phyloP scores from a whole-genome alignment of 2,797 vertebrate genomes.

The Carcharodon carcharias region DNA sequence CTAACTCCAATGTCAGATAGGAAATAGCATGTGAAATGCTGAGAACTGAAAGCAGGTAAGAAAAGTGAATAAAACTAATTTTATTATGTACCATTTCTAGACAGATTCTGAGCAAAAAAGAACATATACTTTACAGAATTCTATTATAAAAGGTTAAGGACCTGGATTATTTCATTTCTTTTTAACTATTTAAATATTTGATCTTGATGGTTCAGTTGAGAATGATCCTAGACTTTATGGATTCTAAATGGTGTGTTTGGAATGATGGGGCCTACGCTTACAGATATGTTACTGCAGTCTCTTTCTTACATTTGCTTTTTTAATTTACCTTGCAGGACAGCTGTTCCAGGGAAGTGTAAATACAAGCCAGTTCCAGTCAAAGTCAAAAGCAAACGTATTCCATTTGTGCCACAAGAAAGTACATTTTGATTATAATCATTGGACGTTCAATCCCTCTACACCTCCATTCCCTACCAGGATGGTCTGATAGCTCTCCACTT shows the following conservation, averaged over 20 bases:
- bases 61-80: too few relatives aligned
- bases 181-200: neutral
- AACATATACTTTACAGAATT: neutral
- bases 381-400: constrained; percentile 63
- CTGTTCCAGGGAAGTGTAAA: constrained; percentile 73
- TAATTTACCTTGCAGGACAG: constrained; percentile 58
- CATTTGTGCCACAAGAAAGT: constrained; percentile 63
- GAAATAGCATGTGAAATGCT: too few relatives aligned
- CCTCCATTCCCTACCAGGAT: too few relatives aligned
- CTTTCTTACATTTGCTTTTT: neutral
- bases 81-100: too few relatives aligned
- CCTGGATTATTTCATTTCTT: neutral
- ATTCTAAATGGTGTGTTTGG: neutral
- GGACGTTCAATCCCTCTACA: too few relatives aligned
- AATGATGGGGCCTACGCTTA: neutral
- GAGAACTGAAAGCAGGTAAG: too few relatives aligned
- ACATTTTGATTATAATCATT: too few relatives aligned
- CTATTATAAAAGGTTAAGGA: neutral
- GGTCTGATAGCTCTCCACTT: too few relatives aligned
- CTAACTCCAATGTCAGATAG: too few relatives aligned
- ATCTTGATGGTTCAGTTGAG: neutral
- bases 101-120: neutral
- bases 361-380: constrained; percentile 63
- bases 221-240: neutral
- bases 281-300: neutral